Percentiles rank a stretch among this genome's conserved stretches.
Conservation (phyloP, 2,113 vertebrate species). For the Haemorhous mexicanus region DNA sequence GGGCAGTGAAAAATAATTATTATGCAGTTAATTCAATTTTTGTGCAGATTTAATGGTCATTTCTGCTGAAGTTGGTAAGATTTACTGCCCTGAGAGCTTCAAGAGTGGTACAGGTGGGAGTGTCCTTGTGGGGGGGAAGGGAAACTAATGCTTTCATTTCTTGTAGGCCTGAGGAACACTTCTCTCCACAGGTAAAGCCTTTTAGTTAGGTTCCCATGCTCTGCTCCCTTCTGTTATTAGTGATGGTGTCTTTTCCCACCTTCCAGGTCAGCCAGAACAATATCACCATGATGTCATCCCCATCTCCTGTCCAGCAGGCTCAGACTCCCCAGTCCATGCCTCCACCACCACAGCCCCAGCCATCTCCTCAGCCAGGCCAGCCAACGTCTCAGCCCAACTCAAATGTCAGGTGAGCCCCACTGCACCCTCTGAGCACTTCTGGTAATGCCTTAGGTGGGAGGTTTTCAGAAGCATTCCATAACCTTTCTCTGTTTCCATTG, state of each 20-base stretch:
- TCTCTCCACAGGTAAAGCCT: constrained; percentile 3
- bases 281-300: constrained; percentile 89
- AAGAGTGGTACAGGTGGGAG: background rate
- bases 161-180: background rate
- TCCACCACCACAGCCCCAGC: constrained; percentile 87
- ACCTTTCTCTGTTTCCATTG: background rate
- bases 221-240: background rate
- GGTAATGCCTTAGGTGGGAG: accelerated
- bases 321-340: constrained; percentile 91
- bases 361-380: constrained; percentile 88
- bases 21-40: background rate
- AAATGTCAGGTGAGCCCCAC: constrained; percentile 82
- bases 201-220: constrained; percentile 5
- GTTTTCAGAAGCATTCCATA: background rate
- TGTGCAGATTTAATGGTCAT: background rate
- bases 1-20: background rate
- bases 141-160: background rate
- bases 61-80: background rate
- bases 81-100: background rate
- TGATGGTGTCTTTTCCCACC: background rate
- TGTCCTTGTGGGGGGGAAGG: background rate
- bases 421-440: background rate
- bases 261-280: constrained; percentile 82
- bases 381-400: constrained; percentile 91
- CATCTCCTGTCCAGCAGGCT: constrained; percentile 88